These are phyloP conservation scores for Lagria hirta DNA, from an alignment of 2,888 invertebrate genomes.

Conservation along the genomic window DNA sequence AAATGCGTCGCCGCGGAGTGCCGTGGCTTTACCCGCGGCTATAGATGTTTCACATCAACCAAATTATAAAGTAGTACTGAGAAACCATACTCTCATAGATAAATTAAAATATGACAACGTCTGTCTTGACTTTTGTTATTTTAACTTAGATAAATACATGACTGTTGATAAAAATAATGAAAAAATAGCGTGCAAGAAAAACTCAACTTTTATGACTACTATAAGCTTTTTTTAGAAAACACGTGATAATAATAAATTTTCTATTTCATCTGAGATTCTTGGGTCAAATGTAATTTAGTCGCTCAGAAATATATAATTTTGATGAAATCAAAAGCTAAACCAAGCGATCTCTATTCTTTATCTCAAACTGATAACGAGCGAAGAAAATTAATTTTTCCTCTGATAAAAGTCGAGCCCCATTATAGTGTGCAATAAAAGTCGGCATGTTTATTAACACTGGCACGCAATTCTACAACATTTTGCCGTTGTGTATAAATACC, in stretches of 20 bases:
- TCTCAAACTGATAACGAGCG: constrained; percentile 10
- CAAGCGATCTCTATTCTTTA: constrained; percentile 3
- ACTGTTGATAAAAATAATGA: constrained; percentile 3
- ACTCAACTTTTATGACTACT: constrained; percentile 1
- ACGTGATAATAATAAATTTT: constrained; percentile 3
- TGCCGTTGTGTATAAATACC: constrained; percentile 21
- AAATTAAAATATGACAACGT: too few relatives aligned
- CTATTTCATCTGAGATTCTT: constrained; percentile 6
- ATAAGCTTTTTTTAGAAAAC: constrained; percentile 8
- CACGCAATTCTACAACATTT: constrained; percentile 20
- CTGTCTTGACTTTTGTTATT: too few relatives aligned
- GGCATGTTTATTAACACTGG: constrained; percentile 17
- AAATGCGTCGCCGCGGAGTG: too few relatives aligned
- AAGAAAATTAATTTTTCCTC: constrained; percentile 11
- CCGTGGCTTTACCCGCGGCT: too few relatives aligned
- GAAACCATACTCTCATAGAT: too few relatives aligned
- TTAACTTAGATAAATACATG: too few relatives aligned
- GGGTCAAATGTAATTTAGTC: constrained; percentile 10
- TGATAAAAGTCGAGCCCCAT: constrained; percentile 15
- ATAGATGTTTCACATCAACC: too few relatives aligned
- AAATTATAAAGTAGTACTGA: too few relatives aligned
- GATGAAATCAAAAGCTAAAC: constrained; percentile 4
- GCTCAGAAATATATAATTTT: constrained; percentile 7
- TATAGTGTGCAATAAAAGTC: constrained; percentile 22
- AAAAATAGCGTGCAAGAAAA: constrained; percentile 4